Evolutionary conservation across 1,140 invertebrate genomes (phyloP).

Genomic region (Drosophila subobscura): DNA sequence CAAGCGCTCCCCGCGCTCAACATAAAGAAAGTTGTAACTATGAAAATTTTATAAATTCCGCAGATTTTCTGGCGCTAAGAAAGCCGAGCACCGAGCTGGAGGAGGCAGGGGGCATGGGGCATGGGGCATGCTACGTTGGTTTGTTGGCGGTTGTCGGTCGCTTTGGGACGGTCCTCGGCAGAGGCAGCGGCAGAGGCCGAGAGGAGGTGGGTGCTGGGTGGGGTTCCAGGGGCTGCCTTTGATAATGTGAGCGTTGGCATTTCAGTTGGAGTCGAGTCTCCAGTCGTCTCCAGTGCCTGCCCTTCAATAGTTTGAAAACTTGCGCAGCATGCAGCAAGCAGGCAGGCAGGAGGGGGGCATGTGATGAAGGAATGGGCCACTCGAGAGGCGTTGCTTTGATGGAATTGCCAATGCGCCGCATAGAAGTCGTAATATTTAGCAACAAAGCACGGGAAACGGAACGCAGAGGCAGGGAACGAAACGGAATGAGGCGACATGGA

Average conservation of each 20-base stretch:
- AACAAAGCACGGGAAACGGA: background rate
- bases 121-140: conserved; percentile 16
- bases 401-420: conserved; percentile 27
- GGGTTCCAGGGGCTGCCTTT: conserved; percentile 18
- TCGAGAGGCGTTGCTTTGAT: conserved; percentile 66
- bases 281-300: background rate
- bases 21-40: conserved; percentile 82
- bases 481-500: background rate
- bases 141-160: conserved; percentile 40
- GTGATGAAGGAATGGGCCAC: conserved; percentile 50
- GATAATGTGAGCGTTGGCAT: conserved; percentile 55
- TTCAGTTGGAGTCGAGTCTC: conserved; percentile 19
- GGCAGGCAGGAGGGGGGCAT: background rate
- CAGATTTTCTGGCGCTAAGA: conserved; percentile 79
- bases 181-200: too few relatives aligned
- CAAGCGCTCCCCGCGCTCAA: conserved; percentile 12
- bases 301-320: conserved; percentile 59
- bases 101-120: conserved; percentile 2
- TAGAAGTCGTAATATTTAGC: conserved; percentile 41
- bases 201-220: background rate
- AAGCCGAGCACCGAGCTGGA: conserved; percentile 32
- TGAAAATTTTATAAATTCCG: conserved; percentile 83
- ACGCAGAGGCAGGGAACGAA: background rate
- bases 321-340: conserved; percentile 35
- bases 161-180: conserved; percentile 34